A percentile compares a stretch with the other conserved stretches of the same genome.
These are phyloP conservation scores for Sarotherodon lohbergeri DNA, from an alignment of 2,113 vertebrate species.

Conservation along the genomic window DNA sequence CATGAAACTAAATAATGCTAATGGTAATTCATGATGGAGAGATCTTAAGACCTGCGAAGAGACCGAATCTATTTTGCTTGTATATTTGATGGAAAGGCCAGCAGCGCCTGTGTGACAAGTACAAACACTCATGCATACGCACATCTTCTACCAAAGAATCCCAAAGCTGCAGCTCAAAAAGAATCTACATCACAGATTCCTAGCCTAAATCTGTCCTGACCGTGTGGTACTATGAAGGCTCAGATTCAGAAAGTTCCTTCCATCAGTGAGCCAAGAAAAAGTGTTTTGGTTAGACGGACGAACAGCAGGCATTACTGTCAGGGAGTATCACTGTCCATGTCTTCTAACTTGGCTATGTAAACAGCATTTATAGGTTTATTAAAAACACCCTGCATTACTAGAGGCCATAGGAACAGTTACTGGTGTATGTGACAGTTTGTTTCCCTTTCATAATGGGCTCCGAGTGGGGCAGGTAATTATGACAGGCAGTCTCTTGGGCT, in stretches of 20 bases:
- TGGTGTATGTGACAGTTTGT: constrained; percentile 39
- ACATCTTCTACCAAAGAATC: neutral
- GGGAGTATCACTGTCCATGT: constrained; percentile 33
- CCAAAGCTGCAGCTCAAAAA: neutral
- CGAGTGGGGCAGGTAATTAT: constrained; percentile 23
- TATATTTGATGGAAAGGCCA: neutral
- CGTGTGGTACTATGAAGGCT: neutral
- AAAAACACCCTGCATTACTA: constrained; percentile 22
- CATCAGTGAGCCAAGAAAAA: constrained; percentile 21
- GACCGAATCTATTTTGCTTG: neutral
- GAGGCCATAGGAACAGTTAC: constrained; percentile 23
- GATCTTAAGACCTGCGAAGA: neutral
- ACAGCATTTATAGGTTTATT: constrained; percentile 37
- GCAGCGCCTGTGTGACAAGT: neutral
- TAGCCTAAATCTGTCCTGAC: constrained; percentile 11
- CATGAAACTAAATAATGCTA: neutral
- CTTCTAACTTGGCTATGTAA: constrained; percentile 31
- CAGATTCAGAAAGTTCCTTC: constrained; percentile 2
- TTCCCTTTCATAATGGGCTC: constrained; percentile 38
- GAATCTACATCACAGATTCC: neutral
- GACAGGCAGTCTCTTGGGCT: neutral
- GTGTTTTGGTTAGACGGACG: constrained; percentile 12
- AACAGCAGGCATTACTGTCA: constrained; percentile 51
- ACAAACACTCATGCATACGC: neutral
- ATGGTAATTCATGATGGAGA: neutral